Evolutionary conservation across 2,113 vertebrate genomes (phyloP).

Genomic region (Pedionomus torquatus): DNA sequence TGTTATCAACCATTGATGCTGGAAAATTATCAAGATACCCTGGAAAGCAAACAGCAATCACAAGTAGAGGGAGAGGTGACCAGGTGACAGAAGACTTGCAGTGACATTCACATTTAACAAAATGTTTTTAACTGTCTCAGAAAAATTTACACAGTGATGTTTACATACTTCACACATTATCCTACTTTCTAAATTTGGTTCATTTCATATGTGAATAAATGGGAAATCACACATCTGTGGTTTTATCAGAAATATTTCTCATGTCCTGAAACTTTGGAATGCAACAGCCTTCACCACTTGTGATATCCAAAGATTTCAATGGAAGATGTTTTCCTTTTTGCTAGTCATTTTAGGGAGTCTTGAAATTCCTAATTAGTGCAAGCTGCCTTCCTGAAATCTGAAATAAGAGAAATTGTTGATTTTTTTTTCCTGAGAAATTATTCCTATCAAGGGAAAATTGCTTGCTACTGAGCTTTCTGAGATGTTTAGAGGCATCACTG

Average conservation of each 20-base stretch:
- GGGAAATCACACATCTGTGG: background rate
- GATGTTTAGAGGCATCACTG: background rate
- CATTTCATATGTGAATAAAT: background rate
- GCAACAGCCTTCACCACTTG: background rate
- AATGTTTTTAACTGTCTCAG: background rate
- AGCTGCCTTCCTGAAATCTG: background rate
- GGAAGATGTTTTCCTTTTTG: background rate
- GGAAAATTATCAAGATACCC: background rate
- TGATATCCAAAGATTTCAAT: background rate
- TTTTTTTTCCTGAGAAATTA: background rate
- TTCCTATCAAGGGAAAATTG: background rate
- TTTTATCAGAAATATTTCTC: background rate
- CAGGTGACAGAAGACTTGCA: background rate
- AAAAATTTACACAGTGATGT: background rate
- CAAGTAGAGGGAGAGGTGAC: background rate
- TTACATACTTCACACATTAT: background rate
- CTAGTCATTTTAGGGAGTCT: background rate
- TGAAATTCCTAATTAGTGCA: background rate
- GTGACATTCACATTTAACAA: background rate
- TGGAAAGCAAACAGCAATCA: background rate
- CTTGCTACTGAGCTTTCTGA: background rate
- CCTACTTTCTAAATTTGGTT: background rate
- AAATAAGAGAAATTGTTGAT: background rate
- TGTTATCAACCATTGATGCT: background rate
- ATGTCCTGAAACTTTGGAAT: background rate